Evolutionary conservation across 1,140 invertebrate genomes (phyloP).

Genomic region (Caenorhabditis latens): DNA sequence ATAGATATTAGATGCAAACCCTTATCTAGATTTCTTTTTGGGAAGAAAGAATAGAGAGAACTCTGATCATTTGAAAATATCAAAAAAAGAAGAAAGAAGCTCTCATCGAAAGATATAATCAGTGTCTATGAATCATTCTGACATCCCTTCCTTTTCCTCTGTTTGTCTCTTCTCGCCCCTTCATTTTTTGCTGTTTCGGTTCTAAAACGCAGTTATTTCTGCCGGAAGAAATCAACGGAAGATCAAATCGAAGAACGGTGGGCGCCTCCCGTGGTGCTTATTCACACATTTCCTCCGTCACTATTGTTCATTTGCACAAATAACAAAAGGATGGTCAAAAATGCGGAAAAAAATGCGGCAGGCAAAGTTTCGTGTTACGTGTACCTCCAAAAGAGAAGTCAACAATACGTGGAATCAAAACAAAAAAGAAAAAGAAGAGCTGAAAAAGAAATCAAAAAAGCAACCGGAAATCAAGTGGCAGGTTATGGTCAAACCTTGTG

Average conservation of each 20-base stretch:
- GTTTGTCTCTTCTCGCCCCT: background rate
- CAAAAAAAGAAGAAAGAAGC: background rate
- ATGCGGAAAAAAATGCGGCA: background rate
- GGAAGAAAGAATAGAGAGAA: background rate
- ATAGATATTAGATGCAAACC: too few species aligned
- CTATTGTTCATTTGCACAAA: constrained; percentile 40
- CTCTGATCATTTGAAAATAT: constrained; percentile 2
- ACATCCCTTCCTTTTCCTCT: background rate
- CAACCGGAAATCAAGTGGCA: background rate
- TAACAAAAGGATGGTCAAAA: constrained; percentile 15
- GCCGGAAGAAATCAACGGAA: constrained; percentile 36
- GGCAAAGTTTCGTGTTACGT: constrained; percentile 47
- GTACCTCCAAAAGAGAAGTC: background rate
- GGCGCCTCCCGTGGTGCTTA: background rate
- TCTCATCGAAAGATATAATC: background rate
- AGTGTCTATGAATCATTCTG: background rate
- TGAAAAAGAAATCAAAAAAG: constrained; percentile 10
- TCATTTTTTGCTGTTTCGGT: background rate
- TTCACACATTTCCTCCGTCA: constrained; percentile 22
- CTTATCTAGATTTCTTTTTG: background rate
- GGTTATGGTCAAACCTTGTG: constrained; percentile 26
- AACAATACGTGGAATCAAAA: constrained; percentile 24
- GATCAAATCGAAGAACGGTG: constrained; percentile 44
- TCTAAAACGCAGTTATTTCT: background rate
- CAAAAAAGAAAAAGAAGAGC: background rate